Evolutionary conservation across 2,888 invertebrate genomes (phyloP).

Genomic region (Actias luna): DNA sequence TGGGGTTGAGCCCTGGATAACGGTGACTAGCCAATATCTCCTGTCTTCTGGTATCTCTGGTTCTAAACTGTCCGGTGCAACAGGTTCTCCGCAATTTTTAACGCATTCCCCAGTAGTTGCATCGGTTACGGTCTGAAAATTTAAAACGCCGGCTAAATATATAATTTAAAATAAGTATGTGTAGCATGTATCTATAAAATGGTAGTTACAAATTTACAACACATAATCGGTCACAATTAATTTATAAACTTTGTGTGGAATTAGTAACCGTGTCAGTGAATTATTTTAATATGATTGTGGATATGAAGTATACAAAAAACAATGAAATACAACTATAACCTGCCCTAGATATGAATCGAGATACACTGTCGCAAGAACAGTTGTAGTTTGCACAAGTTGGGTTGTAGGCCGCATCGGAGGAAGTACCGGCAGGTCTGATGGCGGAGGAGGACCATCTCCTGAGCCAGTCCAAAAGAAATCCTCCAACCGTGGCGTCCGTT

Average conservation of each 20-base stretch:
- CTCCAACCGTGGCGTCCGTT: conserved; percentile 83
- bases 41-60: conserved; percentile 83
- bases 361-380: conserved; percentile 87
- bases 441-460: conserved; percentile 88
- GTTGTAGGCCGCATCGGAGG: conserved; percentile 59
- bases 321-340: conserved; percentile 37
- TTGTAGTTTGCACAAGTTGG: conserved; percentile 84
- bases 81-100: conserved; percentile 73
- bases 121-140: conserved; percentile 70
- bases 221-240: too few species aligned
- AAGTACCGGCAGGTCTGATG: conserved; percentile 73
- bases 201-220: too few species aligned
- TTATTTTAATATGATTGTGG: too few species aligned
- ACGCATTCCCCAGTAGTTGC: conserved; percentile 76
- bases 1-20: conserved; percentile 83
- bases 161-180: too few species aligned
- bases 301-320: conserved; percentile 35
- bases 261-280: not conserved
- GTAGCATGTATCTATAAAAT: too few species aligned
- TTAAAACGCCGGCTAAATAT: not conserved
- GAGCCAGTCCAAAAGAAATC: conserved; percentile 96
- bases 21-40: conserved; percentile 91
- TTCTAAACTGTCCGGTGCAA: conserved; percentile 70
- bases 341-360: conserved; percentile 79
- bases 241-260: not conserved